A percentile compares a stretch with the other conserved stretches of the same genome.
Conservation (phyloP, 2,113 vertebrate genomes). For the Cavia aperea region DNA sequence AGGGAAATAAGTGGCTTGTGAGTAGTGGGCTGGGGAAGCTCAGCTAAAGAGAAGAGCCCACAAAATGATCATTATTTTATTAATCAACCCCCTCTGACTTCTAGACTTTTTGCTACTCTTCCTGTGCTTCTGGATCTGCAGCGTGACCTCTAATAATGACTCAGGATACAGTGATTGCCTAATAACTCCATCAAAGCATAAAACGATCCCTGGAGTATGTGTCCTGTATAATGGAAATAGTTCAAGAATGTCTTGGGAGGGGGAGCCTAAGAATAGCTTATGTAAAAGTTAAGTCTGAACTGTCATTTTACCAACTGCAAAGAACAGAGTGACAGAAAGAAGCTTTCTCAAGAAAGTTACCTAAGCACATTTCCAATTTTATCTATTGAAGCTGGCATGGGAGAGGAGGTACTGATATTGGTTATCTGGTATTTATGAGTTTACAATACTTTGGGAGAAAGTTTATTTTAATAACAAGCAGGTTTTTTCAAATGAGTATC, state of each 20-base stretch:
- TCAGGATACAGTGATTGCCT: slow-evolving; percentile 68
- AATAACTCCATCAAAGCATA: slow-evolving; percentile 72
- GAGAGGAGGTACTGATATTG: neutral
- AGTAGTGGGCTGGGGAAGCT: neutral
- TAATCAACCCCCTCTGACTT: slow-evolving; percentile 38
- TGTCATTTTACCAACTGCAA: slow-evolving; percentile 68
- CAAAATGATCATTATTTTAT: slow-evolving; percentile 4
- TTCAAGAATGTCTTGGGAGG: slow-evolving; percentile 68
- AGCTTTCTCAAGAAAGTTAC: slow-evolving; percentile 69
- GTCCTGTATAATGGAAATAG: slow-evolving; percentile 67
- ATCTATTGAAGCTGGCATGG: slow-evolving; percentile 71
- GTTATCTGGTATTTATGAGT: slow-evolving; percentile 59
- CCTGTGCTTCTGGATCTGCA: slow-evolving; percentile 67
- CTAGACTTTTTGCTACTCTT: slow-evolving; percentile 63
- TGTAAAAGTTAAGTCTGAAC: slow-evolving; percentile 71
- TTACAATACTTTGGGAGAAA: slow-evolving; percentile 46
- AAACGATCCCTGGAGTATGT: slow-evolving; percentile 66
- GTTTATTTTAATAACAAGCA: slow-evolving; percentile 66
- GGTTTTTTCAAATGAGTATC: slow-evolving; percentile 53
- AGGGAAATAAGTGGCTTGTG: slow-evolving; percentile 14
- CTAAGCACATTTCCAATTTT: slow-evolving; percentile 70
- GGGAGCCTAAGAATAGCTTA: slow-evolving; percentile 73
- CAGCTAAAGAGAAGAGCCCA: neutral
- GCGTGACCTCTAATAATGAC: slow-evolving; percentile 70
- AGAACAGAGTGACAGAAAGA: slow-evolving; percentile 73